Base-by-base conservation (phyloP, 2,113 vertebrate species). In the Clupea harengus region DNA sequence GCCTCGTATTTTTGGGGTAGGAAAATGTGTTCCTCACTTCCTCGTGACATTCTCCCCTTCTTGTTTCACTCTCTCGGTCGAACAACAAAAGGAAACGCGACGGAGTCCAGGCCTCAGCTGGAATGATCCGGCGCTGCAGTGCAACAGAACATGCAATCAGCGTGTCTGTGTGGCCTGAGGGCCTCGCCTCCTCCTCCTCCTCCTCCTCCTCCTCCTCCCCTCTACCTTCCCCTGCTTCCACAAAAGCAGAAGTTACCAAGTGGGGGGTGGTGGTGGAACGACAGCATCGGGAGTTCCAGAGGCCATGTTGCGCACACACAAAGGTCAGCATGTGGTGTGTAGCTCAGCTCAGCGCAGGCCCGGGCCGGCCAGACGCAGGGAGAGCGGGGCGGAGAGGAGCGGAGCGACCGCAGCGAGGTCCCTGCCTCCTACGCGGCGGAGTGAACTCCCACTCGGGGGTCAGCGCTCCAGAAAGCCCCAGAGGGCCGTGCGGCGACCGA, bases 241-340 rank as follows among this genome's bases (percentile, higher is more conserved):
- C 90, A 91, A 90, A 90, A 92, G 89, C 89, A 39, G 85, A 87
- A 89, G 91, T 92, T 88, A 89, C 91, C 88, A 75, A 88, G 88
- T 88, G n/a, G 6, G n/a, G 2, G n/a, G 3, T n/a, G 6, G 64
- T 28, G 39, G 39, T 39, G 39, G 64, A 1, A 9, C 10, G 25
- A 25, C n/a, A 28, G 64, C n/a, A 9, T 72, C n/a, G 20, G 20
- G 22, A n/a, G 22, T 25, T 54, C 52, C 52, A 17, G 3, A 13
- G 13, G 57, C 57, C 39, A 39, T 64, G 57, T 64, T n/a, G 4
- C 22, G 1, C 57, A 22, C 57, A 22, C 20, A 64, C 20, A 87
- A 91, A 92, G 89, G 90, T 92, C 85, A 91, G 92, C 93, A 94
- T 91, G 91, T 93, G 92, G 91, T 85, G 6, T 82, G 90, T 84